Base-by-base conservation (phyloP, 2,113 vertebrate genomes). In the Zingel zingel region DNA sequence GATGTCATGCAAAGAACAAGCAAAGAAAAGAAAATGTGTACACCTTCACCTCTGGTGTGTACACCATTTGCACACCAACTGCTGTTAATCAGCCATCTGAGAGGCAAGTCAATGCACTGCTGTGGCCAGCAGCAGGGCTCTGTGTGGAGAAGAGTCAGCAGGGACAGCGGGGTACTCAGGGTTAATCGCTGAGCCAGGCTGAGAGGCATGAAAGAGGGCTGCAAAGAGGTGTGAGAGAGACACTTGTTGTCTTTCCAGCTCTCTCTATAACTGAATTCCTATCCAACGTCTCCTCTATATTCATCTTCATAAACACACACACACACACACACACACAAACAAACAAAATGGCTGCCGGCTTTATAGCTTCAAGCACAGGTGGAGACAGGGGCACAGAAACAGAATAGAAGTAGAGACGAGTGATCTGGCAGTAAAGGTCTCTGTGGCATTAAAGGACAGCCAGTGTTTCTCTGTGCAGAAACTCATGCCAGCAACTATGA, bases 181-280 rank as follows among this genome's bases (percentile, higher is more conserved):
- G 94, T 95, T 95, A 95, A 95, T 95, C 92, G 87, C 84, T 80
- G 66, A 90, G 93, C 86, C 89, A 84, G 91, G 86, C 90, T 90
- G 92, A 93, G 93, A 94, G 93, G 91, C 91, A 90, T 91, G 84
- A 88, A 91, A 91, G 91, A 91, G 92, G 87, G 73, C 78, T 83
- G 51, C 74, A 87, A 83, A 90, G 93, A 94, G 91, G 82, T 53
- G 4, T 82, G 88, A 89, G 92, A 93, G 93, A 92, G 88, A 87
- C 83, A 89, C 89, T 91, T 63, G 80, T 85, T 76, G 51, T 87
- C 89, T 89, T 84, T 86, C 67, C 70, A 84, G 82, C 81, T 84
- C 85, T 89, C 88, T 91, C 70, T 63, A 83, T 84, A 82, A 74
- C 89, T 82, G 75, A 85, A 90, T 87, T 88, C 86, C 86, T 90